A percentile compares a stretch with the other conserved stretches of the same genome.
These are phyloP conservation scores for Achatina immaculata DNA, from an alignment of 1,140 invertebrate genomes.

Conservation along the genomic window DNA sequence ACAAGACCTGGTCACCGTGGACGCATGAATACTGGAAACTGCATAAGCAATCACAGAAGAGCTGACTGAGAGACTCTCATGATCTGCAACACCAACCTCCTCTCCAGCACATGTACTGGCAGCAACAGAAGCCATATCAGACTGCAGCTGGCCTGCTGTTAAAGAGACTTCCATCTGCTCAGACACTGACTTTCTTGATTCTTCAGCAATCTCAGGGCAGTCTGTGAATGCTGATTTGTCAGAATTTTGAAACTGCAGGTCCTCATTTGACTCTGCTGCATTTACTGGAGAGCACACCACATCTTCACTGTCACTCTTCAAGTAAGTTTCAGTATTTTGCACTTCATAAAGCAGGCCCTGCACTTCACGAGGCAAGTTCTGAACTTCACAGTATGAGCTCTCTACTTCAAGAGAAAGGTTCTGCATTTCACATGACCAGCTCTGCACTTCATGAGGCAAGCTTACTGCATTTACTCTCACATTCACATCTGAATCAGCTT, in stretches of 20 bases:
- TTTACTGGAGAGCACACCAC: too few relatives aligned
- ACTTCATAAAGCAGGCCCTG: too few relatives aligned
- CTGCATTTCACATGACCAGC: too few relatives aligned
- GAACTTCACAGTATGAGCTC: too few relatives aligned
- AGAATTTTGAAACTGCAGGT: neutral
- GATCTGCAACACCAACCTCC: neutral
- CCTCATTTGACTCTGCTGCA: neutral
- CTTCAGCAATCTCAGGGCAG: neutral
- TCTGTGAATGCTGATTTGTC: neutral
- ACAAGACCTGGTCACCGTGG: too few relatives aligned
- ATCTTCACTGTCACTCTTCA: too few relatives aligned
- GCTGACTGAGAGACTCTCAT: neutral
- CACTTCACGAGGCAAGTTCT: too few relatives aligned
- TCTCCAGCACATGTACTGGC: neutral
- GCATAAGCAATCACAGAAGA: neutral
- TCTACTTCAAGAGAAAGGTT: too few relatives aligned
- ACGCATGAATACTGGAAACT: neutral
- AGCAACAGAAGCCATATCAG: neutral
- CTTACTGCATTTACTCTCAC: neutral
- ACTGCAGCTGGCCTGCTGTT: neutral
- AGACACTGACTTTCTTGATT: neutral
- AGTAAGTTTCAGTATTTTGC: too few relatives aligned
- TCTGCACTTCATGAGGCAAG: neutral
- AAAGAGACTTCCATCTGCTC: neutral
- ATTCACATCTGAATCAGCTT: neutral